phyloP scores from a whole-genome alignment of 2,113 vertebrate genomes.

The Desmodus rotundus region DNA sequence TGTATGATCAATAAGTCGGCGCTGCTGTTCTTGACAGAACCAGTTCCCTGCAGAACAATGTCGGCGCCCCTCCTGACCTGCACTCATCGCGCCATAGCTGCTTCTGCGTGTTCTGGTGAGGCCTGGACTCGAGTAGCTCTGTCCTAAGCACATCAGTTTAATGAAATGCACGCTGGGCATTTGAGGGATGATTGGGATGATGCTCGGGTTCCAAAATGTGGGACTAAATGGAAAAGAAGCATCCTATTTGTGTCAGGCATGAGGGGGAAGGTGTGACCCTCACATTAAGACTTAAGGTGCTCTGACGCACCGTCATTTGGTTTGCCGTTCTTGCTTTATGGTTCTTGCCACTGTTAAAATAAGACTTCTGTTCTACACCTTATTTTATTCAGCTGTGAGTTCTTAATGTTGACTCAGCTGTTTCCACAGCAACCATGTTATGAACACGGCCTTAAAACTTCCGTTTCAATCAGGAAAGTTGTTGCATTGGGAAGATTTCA shows the following conservation, averaged over 20 bases:
- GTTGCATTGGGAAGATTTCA: background rate
- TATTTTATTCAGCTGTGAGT: slow-evolving; percentile 39
- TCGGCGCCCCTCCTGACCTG: background rate
- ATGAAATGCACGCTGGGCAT: background rate
- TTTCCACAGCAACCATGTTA: slow-evolving; percentile 69
- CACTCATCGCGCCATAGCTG: too few species aligned
- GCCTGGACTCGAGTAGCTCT: background rate
- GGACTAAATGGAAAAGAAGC: slow-evolving; percentile 22
- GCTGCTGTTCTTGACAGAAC: background rate
- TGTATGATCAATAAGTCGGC: background rate
- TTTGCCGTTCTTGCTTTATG: slow-evolving; percentile 51
- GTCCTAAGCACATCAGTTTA: background rate
- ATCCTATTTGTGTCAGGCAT: background rate
- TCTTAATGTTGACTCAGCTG: slow-evolving; percentile 3
- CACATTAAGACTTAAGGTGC: background rate
- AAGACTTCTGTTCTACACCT: slow-evolving; percentile 54
- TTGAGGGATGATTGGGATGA: background rate
- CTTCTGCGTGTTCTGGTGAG: background rate
- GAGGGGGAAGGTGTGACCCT: background rate
- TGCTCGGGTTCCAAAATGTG: slow-evolving; percentile 35
- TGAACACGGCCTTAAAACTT: slow-evolving; percentile 42
- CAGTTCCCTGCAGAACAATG: background rate
- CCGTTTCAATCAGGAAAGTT: background rate
- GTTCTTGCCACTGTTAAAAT: slow-evolving; percentile 52
- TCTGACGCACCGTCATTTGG: background rate